Evolutionary conservation across 1,140 invertebrate species (phyloP), one percentile per base, ranked within the genome.

Genomic region (Papilio polytes): DNA sequence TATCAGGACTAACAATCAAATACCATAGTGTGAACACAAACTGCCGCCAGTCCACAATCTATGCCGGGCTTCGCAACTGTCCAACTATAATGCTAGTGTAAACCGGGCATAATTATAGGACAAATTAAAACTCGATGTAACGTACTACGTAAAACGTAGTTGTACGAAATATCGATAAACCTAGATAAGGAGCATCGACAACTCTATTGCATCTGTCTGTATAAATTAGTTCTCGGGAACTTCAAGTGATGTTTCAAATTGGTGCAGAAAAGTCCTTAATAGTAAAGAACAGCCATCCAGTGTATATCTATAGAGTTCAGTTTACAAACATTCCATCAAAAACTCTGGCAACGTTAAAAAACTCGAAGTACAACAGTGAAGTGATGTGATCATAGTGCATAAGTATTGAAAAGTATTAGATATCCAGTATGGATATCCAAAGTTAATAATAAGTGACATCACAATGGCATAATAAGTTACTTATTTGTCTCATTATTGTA

Each of bases 361-460:
- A 78, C 22, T 26, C 18, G 51, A 78, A 78, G 51, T 78, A 78
- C 76, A 78, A 41, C 20, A 59, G 76, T 78, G 51, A 78, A 59
- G 53, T 15, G 53, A 78, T 31, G 63, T 70, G 63, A 70, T 70
- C 26, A 70, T 70, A 70, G 63, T 70, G 12, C 36, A 70, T 70
- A 70, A 70, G 22, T 31, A 18, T 36, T 7, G 2, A 70, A 70
- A 70, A 70, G 63, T 70, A 70, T 70, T 70, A 70, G 26, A 70
- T 70, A 36, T 70, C 26, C 26, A 36, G 20, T 31, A 56, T 7
- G 63, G 26, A 31, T 70, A 70, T 70, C 22, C 20, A n/a, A 63
- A 63, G 22, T 63, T 9, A 26, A 63, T 63, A 63, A 26, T 63
- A 12, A 63, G 20, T 22, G 63, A 70, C 63, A 70, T 31, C 63